Percentiles rank a stretch among this genome's conserved stretches.
phyloP scores from a whole-genome alignment of 1,140 invertebrate species.

The Adoxophyes honmai region DNA sequence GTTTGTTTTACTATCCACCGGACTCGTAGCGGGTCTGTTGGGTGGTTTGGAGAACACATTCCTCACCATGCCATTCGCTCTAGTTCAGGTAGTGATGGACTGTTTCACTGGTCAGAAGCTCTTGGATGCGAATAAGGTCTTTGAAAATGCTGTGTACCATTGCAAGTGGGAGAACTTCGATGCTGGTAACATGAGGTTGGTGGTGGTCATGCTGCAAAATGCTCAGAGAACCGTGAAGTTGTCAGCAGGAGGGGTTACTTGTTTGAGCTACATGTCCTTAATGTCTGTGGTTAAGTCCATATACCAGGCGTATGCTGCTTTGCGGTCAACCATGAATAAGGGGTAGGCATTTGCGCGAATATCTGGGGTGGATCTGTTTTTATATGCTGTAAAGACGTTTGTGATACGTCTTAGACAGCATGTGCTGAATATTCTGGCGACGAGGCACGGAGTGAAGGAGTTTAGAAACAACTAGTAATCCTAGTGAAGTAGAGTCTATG shows the following conservation, averaged over 20 bases:
- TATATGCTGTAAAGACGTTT: no score
- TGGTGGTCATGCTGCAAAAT: conserved; percentile 37
- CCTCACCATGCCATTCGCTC: conserved; percentile 40
- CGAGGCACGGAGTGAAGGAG: no score
- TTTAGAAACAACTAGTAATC: no score
- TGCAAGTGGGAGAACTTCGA: conserved; percentile 53
- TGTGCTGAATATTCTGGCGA: no score
- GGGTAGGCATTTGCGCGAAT: no score
- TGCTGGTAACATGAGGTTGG: conserved; percentile 32
- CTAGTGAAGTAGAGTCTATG: no score
- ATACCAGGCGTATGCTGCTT: conserved; percentile 45
- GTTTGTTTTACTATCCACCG: conserved; percentile 30
- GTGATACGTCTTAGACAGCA: no score
- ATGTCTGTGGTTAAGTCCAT: conserved; percentile 40
- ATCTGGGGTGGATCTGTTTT: no score
- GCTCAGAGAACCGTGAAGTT: conserved; percentile 42
- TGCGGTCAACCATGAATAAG: conserved; percentile 19
- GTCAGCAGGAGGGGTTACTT: conserved; percentile 40
- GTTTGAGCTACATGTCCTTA: conserved; percentile 34
- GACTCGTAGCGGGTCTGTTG: conserved; percentile 40
- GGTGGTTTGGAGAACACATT: conserved; percentile 54
- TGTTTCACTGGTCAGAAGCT: conserved; percentile 44
- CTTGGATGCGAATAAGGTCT: conserved; percentile 35
- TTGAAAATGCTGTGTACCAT: conserved; percentile 37
- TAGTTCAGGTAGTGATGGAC: conserved; percentile 41